Evolutionary conservation across 1,140 invertebrate genomes (phyloP), one percentile per base, ranked within the genome.

Genomic region (Lysiphlebus fabarum): DNA sequence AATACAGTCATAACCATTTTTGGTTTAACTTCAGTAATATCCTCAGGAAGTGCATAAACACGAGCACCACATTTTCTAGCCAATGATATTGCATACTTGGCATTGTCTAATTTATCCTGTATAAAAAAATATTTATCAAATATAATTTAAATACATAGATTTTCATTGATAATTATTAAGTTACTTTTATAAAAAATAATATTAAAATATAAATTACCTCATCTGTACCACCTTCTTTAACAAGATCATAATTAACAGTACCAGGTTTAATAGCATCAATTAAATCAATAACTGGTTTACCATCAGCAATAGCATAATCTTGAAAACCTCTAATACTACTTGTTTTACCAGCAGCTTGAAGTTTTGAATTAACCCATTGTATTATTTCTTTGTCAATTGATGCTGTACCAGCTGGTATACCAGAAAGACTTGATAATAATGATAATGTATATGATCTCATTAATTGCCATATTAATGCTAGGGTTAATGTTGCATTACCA

Each of bases 1-100:
- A 99, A 99, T 48, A 99, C 91, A 6, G 97, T 99, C 95, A 99
- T 96, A 26, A 99, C 91, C 95, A 99, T 97, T 82, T 99, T 99
- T 36, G 88, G 92, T 76, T 99, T 98, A 2, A 96, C 88, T 82
- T 99, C 96, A 4, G 94, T 91, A 68, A 99, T 98, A 79, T 99
- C 97, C 81, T 99, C 97, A n/a, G 97, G 96, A 58, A 99, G 80
- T 33, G 97, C 97, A 77, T 99, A 99, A 11, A 99, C 95, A 49
- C 94, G 85, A 49, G 96, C 96, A 44, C 97, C 97, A 69, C 94
- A 93, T 77, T 98, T 98, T 53, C 97, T 85, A 1, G 95, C 95
- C 87, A 97, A 94, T 1, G 95, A 97, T 69, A 99, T 94, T 43
- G 96, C 97, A 81, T 99, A 99, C 76, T 98, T 98, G 12, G 97